These are phyloP conservation scores for Trinorchestia longiramus DNA, from an alignment of 1,140 invertebrate species.

Conservation along the genomic window DNA sequence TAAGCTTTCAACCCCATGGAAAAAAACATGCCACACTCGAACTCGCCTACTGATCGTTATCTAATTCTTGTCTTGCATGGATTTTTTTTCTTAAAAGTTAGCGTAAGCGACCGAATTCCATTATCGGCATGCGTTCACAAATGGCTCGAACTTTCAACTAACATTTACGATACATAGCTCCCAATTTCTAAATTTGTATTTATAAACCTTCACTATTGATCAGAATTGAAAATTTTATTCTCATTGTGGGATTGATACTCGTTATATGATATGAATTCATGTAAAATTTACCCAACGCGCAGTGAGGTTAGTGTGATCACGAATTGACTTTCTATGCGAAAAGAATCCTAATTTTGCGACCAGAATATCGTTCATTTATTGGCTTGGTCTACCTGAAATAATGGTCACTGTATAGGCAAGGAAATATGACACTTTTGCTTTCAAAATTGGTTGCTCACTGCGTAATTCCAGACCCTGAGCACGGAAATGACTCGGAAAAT, in stretches of 20 bases:
- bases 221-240: background rate
- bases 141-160: background rate
- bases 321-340: background rate
- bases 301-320: background rate
- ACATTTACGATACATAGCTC: background rate
- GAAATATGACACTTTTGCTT: background rate
- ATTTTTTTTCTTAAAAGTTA: background rate
- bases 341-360: background rate
- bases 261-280: background rate
- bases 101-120: background rate
- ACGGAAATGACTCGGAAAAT: background rate
- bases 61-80: background rate
- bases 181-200: background rate
- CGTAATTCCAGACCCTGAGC: background rate
- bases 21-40: background rate
- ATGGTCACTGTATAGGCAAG: background rate
- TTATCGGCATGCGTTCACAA: background rate
- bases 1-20: background rate
- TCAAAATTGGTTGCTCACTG: background rate
- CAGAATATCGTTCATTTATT: background rate
- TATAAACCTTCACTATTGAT: background rate
- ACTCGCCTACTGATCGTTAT: background rate
- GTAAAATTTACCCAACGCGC: background rate
- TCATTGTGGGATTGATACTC: background rate
- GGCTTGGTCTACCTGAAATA: background rate